Conservation (phyloP, 2,888 invertebrate species). For the Matsumyia berberina region DNA sequence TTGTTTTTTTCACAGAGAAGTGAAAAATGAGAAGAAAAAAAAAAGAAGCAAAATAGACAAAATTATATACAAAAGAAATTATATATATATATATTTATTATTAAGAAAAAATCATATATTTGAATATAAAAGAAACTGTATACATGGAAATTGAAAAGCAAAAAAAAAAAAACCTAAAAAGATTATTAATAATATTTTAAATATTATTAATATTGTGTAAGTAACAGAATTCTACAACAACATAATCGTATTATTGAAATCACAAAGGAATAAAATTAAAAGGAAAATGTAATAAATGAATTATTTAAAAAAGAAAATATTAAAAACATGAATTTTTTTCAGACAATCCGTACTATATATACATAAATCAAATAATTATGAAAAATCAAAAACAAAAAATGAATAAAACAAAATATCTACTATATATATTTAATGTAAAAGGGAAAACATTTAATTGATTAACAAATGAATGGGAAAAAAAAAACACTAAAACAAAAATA, state of each 20-base stretch:
- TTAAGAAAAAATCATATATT: constrained; percentile 78
- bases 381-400: constrained; percentile 60
- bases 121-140: constrained; percentile 80
- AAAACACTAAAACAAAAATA: constrained; percentile 55
- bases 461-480: constrained; percentile 39
- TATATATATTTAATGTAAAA: constrained; percentile 70
- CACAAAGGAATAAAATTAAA: constrained; percentile 77
- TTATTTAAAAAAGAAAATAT: constrained; percentile 46
- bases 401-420: constrained; percentile 60
- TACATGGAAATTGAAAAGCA: constrained; percentile 77
- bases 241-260: constrained; percentile 79
- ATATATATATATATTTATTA: constrained; percentile 77
- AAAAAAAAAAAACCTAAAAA: constrained; percentile 55
- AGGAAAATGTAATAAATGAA: constrained; percentile 62
- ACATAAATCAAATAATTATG: constrained; percentile 74
- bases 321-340: constrained; percentile 78
- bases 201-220: constrained; percentile 70
- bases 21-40: constrained; percentile 62
- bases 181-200: constrained; percentile 72
- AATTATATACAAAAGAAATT: constrained; percentile 76
- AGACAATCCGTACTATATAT: constrained; percentile 78
- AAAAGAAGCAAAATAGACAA: constrained; percentile 76
- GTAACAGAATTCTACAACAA: constrained; percentile 71
- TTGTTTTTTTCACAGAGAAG: constrained; percentile 65
- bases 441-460: constrained; percentile 69